Percentiles rank a stretch among this genome's conserved stretches.
These are phyloP conservation scores for Chionis minor DNA, from an alignment of 2,113 vertebrate species.

Conservation along the genomic window DNA sequence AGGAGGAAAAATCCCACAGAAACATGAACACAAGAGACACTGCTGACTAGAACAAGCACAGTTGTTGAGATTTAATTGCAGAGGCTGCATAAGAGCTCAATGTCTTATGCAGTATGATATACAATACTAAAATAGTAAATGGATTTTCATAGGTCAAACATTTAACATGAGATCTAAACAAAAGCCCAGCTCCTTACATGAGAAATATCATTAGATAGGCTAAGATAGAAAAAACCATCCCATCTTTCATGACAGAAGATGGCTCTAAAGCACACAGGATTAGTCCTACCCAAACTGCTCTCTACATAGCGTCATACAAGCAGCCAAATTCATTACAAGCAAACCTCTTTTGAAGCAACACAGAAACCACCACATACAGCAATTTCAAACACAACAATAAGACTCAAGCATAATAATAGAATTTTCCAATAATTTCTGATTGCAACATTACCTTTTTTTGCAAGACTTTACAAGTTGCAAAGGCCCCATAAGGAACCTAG, in stretches of 20 bases:
- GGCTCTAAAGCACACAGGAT: not conserved
- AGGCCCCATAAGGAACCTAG: slow-evolving; percentile 87
- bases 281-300: not conserved
- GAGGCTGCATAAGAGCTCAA: not conserved
- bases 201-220: not conserved
- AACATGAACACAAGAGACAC: not conserved
- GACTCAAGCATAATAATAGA: not conserved
- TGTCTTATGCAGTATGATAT: not conserved
- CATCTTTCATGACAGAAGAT: not conserved
- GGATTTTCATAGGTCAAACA: not conserved
- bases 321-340: not conserved
- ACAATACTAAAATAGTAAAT: not conserved
- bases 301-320: fast-evolving
- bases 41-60: not conserved
- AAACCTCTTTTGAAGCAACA: not conserved
- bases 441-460: slow-evolving; percentile 89
- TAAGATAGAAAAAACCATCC: not conserved
- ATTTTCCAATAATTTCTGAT: not conserved
- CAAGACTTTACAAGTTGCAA: slow-evolving; percentile 91
- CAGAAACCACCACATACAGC: not conserved
- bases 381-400: not conserved
- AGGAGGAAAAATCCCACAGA: not conserved
- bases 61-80: not conserved
- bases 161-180: not conserved
- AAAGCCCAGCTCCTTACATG: not conserved